Conservation (phyloP, 1,140 invertebrate species). For the Drosophila leontia region DNA sequence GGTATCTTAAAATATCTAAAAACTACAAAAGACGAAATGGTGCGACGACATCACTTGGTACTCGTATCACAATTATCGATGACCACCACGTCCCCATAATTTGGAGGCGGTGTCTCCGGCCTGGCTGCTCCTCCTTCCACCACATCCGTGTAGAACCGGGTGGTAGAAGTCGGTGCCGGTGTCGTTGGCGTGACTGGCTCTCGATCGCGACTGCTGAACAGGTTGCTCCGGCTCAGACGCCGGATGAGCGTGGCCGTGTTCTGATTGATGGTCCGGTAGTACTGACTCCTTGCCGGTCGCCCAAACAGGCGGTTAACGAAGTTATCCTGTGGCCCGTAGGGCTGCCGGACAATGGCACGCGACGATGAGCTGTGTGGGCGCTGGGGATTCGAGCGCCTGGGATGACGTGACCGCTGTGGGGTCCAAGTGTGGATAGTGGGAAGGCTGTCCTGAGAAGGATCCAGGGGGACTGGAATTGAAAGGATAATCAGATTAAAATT, state of each 20-base stretch:
- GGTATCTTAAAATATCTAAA: constrained; percentile 43
- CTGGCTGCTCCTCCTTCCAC: constrained; percentile 31
- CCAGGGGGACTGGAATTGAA: constrained; percentile 30
- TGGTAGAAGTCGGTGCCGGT: constrained; percentile 37
- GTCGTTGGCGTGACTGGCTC: constrained; percentile 46
- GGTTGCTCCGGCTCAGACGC: constrained; percentile 78
- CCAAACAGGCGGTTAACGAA: constrained; percentile 78
- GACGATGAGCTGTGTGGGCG: constrained; percentile 36
- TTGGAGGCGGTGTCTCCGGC: constrained; percentile 77
- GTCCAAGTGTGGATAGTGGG: constrained; percentile 54
- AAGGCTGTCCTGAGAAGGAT: constrained; percentile 49
- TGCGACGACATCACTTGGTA: constrained; percentile 51
- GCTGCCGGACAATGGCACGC: constrained; percentile 56
- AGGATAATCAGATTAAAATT: neutral
- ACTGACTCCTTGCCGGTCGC: constrained; percentile 72
- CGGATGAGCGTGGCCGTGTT: constrained; percentile 79
- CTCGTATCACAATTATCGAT: constrained; percentile 74
- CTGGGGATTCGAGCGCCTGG: constrained; percentile 63
- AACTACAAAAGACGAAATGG: constrained; percentile 1
- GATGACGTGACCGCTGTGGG: constrained; percentile 45
- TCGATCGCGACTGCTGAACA: constrained; percentile 71
- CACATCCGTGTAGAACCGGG: constrained; percentile 59
- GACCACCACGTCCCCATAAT: constrained; percentile 76
- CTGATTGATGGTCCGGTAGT: constrained; percentile 80
- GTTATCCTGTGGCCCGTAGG: constrained; percentile 68